phyloP scores from a whole-genome alignment of 2,113 vertebrate species.

The Gila orcuttii region DNA sequence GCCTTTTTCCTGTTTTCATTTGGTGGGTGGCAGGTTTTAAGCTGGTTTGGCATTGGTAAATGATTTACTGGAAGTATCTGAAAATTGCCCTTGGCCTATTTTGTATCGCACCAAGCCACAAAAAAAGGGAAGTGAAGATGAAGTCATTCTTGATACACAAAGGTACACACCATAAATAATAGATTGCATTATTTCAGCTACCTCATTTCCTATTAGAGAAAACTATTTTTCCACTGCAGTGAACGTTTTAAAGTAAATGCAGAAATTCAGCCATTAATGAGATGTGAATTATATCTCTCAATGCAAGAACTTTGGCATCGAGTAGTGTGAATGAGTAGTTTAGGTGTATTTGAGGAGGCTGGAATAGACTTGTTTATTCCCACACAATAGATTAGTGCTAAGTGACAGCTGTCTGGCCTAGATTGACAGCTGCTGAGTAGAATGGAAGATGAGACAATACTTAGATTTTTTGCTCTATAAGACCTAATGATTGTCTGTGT shows the following conservation, averaged over 20 bases:
- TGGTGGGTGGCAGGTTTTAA: not conserved
- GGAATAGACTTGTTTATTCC: not conserved
- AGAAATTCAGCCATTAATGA: not conserved
- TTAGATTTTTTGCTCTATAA: not conserved
- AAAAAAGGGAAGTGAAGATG: not conserved
- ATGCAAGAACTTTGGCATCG: not conserved
- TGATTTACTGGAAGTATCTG: slow-evolving; percentile 4
- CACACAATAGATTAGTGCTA: slow-evolving; percentile 16
- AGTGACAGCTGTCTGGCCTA: slow-evolving; percentile 40
- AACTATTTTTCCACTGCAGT: not conserved
- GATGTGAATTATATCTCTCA: not conserved
- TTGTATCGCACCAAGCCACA: not conserved
- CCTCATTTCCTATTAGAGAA: not conserved
- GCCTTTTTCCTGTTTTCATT: not conserved
- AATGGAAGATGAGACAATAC: not conserved
- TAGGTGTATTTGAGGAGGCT: not conserved
- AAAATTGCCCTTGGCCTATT: slow-evolving; percentile 32
- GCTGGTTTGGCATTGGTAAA: slow-evolving; percentile 23
- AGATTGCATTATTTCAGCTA: not conserved
- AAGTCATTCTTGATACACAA: slow-evolving; percentile 1
- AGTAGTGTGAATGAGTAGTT: not conserved
- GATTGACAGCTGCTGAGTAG: slow-evolving; percentile 31
- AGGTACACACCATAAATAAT: not conserved
- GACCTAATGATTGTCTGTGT: not conserved
- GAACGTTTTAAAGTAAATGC: not conserved